Percentiles rank a stretch among this genome's conserved stretches.
phyloP scores from a whole-genome alignment of 2,888 invertebrate genomes.

The Eutolmus rufibarbis region DNA sequence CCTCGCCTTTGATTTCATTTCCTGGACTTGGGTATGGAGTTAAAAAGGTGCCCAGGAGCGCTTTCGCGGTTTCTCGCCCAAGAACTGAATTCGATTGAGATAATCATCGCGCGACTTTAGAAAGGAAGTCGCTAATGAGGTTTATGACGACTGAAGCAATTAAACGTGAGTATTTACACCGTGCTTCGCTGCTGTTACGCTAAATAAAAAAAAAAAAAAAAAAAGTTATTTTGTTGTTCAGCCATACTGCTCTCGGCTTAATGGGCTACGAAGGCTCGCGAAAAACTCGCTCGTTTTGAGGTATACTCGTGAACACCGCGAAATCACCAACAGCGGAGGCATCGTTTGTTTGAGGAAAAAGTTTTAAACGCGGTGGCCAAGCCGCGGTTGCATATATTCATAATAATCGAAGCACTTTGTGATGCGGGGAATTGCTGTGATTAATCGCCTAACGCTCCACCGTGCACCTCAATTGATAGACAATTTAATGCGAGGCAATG shows the following conservation, averaged over 20 bases:
- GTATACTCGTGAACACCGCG: not conserved
- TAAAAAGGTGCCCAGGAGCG: not conserved
- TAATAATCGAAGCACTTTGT: not conserved
- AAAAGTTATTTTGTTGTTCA: not conserved
- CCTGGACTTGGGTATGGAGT: not conserved
- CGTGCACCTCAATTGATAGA: not conserved
- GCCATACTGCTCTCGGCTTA: not conserved
- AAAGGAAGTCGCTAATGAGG: slow-evolving; percentile 17
- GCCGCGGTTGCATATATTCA: not conserved
- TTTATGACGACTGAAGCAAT: not conserved
- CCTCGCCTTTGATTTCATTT: not conserved
- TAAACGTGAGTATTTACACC: slow-evolving; percentile 9
- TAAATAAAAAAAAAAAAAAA: not conserved
- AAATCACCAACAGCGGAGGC: too few species aligned
- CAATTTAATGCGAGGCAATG: not conserved
- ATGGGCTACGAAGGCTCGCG: not conserved
- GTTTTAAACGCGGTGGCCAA: not conserved
- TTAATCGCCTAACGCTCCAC: not conserved
- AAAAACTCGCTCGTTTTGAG: not conserved
- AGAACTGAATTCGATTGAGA: slow-evolving; percentile 5
- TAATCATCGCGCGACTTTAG: not conserved
- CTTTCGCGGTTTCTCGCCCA: not conserved
- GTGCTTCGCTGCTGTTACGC: not conserved
- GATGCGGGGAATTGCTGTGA: not conserved
- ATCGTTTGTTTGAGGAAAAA: not conserved